phyloP scores from a whole-genome alignment of 2,888 invertebrate species.

The Rotaria sp. region DNA sequence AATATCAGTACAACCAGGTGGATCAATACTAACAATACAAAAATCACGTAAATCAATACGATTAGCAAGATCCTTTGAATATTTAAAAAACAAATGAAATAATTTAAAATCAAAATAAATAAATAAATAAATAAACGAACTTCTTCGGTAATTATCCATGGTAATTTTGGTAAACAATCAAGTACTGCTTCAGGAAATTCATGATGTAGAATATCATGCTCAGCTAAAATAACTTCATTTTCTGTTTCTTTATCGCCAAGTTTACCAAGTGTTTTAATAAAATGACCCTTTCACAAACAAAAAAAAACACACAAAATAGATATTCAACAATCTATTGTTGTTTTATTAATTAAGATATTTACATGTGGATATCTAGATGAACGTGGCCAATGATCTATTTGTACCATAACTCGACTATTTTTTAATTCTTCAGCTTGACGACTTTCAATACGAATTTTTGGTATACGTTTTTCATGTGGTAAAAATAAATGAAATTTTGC shows the following conservation, averaged over 20 bases:
- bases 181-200: slow-evolving; percentile 88
- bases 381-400: slow-evolving; percentile 90
- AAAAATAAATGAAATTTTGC: slow-evolving; percentile 68
- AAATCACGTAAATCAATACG: slow-evolving; percentile 76
- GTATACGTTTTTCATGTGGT: slow-evolving; percentile 85
- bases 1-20: slow-evolving; percentile 95
- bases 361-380: slow-evolving; percentile 76
- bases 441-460: slow-evolving; percentile 88
- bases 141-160: slow-evolving; percentile 78
- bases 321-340: background rate
- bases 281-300: slow-evolving; percentile 67
- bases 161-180: slow-evolving; percentile 76
- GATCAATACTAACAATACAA: slow-evolving; percentile 88
- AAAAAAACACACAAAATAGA: slow-evolving; percentile 34
- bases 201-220: slow-evolving; percentile 92
- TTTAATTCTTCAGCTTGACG: slow-evolving; percentile 71
- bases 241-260: slow-evolving; percentile 89
- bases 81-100: background rate
- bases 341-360: slow-evolving; percentile 56
- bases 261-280: slow-evolving; percentile 80
- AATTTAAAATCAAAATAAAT: background rate
- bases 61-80: slow-evolving; percentile 56
- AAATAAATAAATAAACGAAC: slow-evolving; percentile 56
- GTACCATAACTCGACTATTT: slow-evolving; percentile 81
- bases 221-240: slow-evolving; percentile 83